Base-by-base conservation (phyloP, 2,113 vertebrate species). In the Clinocottus analis region DNA sequence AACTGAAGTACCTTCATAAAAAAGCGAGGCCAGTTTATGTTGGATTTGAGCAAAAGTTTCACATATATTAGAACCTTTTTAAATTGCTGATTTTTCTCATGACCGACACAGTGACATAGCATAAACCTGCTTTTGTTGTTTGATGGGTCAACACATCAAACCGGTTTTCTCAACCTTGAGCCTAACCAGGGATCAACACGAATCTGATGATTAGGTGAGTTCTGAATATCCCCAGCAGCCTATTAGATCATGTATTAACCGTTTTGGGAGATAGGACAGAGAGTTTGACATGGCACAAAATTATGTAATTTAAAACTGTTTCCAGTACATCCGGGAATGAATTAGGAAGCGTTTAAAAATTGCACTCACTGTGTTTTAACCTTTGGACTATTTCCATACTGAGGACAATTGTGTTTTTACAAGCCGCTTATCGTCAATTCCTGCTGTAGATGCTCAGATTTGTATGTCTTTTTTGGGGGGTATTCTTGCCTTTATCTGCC, bases 351-450 rank as follows among this genome's bases (percentile, higher is more conserved):
- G 4, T 62, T 61, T 49, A 56, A 13, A 41, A 27, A 43, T 14
- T 63, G 8, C 25, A 45, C 23, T 53, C 10, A 19, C 19, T 41
- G 39, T 25, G 16, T 55, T 84, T 53, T 14, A 60, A 78, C 53
- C 53, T 71, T 51, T 79, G 47, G 21, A 59, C 21, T 17, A 31
- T 23, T 72, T 64, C 17, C 37, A 43, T 13, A 41, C 45, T 37
- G n/a, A 62, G 29, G 23, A 8, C 8, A 51, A 43, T 21, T 31
- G 2, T 71, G 62, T 62, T 67, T 65, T 72, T 39, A 72, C 31
- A 59, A 25, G 53, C 53, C 45, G 11, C 27, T 53, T 67, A 61
- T 62, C 41, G 5, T 1, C 19, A 16, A 59, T 51, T 60, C 31
- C 33, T 45, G 77, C 33, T 60, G 25, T 17, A 33, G 59, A 5